Evolutionary conservation across 2,113 vertebrate species (phyloP).

Genomic region (Apus apus): DNA sequence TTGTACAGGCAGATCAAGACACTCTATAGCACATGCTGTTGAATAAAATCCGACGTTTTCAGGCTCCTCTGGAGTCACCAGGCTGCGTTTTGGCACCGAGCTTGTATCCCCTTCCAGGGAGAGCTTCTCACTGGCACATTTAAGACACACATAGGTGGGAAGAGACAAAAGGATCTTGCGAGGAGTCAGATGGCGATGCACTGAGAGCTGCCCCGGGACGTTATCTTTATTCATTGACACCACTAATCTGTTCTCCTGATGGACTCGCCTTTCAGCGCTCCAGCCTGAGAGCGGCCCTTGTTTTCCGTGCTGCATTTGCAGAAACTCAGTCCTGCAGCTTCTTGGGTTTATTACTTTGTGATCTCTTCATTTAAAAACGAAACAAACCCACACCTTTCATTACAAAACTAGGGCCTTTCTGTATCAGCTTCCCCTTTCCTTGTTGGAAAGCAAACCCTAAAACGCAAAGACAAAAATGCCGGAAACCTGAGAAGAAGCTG

Average conservation of each 20-base stretch:
- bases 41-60: not conserved
- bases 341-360: not conserved
- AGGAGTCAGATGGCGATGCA: not conserved
- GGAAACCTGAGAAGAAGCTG: not conserved
- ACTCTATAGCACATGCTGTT: not conserved
- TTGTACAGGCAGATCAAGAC: constrained; percentile 34
- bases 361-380: not conserved
- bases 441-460: not conserved
- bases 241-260: constrained; percentile 6
- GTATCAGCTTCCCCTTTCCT: not conserved
- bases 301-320: not conserved
- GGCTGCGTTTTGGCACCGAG: not conserved
- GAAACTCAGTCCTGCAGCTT: not conserved
- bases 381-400: not conserved
- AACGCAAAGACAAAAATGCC: not conserved
- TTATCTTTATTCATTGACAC: constrained; percentile 35
- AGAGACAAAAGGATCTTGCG: not conserved
- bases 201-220: not conserved
- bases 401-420: not conserved
- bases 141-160: not conserved
- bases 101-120: not conserved
- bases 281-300: not conserved
- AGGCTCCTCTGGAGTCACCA: not conserved
- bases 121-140: not conserved
- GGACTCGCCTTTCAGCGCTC: not conserved